Base-by-base conservation (phyloP, 2,888 invertebrate genomes). In the Rhimphoctona megacephalus region DNA sequence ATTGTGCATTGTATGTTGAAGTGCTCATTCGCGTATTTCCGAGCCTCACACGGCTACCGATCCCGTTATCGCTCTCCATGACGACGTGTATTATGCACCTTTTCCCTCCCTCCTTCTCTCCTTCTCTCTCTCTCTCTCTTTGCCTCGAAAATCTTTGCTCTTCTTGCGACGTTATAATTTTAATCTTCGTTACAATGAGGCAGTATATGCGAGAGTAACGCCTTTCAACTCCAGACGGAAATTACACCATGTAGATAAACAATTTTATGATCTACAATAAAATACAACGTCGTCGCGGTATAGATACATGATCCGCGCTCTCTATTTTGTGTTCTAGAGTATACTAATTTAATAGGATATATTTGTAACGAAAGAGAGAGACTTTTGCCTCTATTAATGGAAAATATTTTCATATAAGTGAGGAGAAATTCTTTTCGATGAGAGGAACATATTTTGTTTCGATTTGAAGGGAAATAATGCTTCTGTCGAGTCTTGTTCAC, bases 211-310 rank as follows among this genome's bases (percentile, higher is more conserved):
- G 57, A 30, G 36, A 64, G 36, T 17, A 66, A 57, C 80, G 74
- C 77, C 72, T 85, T 66, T 33, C 39, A n/a, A 73, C 70, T 72
- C n/a, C 81, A 72, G 67, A 86, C 83, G 83, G 76, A 83, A 85
- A 86, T 83, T 86, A 83, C 86, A 83, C 70, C 83, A 80, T 72
- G 83, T 80, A 80, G 86, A 86, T 86, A 86, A 86, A 86, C 86
- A 80, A 86, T 86, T 86, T 86, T 86, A 86, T 83, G 57, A 57
- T 77, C 76, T 54, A 77, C 77, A 86, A 86, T 86, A 86, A 86
- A 86, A 86, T 83, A 73, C 77, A 72, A 57, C 79, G 54, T 80
- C 74, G 78, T 79, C 73, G 66, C 43, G 36, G 19, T 22, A 7
- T 43, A 14, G 19, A 64, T 61, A 43, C 64, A 69, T 39, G 19